Percentiles rank a stretch among this genome's conserved stretches.
Conservation (phyloP, 2,113 vertebrate species). For the Podarcis cretensis region DNA sequence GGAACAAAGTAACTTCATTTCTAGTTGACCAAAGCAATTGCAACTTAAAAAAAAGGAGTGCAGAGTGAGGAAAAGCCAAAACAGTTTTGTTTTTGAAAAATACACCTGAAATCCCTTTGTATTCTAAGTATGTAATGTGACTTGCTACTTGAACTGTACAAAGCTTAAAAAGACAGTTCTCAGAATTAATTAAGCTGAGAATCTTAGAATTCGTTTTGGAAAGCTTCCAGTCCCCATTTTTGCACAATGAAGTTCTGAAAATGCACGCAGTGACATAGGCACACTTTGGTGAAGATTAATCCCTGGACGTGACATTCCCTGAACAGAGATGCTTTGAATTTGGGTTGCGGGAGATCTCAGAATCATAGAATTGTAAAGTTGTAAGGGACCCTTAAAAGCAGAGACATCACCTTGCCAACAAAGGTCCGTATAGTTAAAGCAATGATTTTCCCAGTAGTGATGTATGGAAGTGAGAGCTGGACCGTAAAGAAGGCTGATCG, state of each 20-base stretch:
- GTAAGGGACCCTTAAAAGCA: no score
- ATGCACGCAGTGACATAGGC: neutral
- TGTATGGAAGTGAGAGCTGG: no score
- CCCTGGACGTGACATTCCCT: no score
- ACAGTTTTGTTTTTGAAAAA: no score
- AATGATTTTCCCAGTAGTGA: no score
- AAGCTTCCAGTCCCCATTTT: neutral
- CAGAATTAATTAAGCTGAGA: neutral
- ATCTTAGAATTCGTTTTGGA: neutral
- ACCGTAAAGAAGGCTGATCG: no score
- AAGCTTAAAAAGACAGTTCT: neutral
- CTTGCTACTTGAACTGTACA: neutral
- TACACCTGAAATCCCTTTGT: neutral
- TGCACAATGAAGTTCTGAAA: neutral
- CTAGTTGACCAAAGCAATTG: constrained; percentile 2
- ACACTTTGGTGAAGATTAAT: neutral
- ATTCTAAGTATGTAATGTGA: neutral
- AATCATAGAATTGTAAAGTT: no score
- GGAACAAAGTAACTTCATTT: constrained; percentile 45
- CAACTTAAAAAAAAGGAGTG: neutral
- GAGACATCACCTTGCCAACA: no score
- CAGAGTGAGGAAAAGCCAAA: neutral
- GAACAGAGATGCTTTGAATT: neutral
- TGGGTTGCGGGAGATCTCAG: no score
- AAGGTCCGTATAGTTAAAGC: no score